Evolutionary conservation across 2,888 invertebrate genomes (phyloP), one percentile per base, ranked within the genome.

Genomic region (Pelosia muscerda): DNA sequence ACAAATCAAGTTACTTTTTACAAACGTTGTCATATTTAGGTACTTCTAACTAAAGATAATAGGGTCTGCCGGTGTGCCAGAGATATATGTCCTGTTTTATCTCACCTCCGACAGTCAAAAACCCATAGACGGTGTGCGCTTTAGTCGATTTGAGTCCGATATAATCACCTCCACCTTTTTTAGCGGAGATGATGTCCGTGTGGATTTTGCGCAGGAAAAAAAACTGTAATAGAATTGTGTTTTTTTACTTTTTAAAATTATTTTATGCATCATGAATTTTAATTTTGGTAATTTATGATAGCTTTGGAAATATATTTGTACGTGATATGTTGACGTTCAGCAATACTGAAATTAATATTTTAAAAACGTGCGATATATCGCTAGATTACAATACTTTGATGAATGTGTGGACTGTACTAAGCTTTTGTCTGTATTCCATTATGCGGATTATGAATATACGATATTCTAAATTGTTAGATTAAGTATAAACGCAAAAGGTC

Each of bases 171-270:
- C n/a, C n/a, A n/a, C n/a, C n/a, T n/a, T n/a, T n/a, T n/a, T n/a
- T n/a, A n/a, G n/a, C n/a, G n/a, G n/a, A n/a, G n/a, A n/a, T n/a
- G n/a, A n/a, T n/a, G n/a, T n/a, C n/a, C n/a, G n/a, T n/a, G n/a
- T n/a, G n/a, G n/a, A n/a, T n/a, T n/a, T n/a, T n/a, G n/a, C n/a
- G n/a, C n/a, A n/a, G n/a, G n/a, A n/a, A n/a, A n/a, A n/a, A n/a
- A n/a, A n/a, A n/a, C n/a, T n/a, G 26, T 71, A 65, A 79, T 79
- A 71, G 73, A 56, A 60, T 66, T 69, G 63, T 57, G 57, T 64
- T 63, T 55, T 73, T 64, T 42, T 60, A 28, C 13, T 15, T 63
- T 68, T 68, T 63, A 59, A 58, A 59, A 63, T 38, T 61, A 65
- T 57, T 56, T 56, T 42, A 26, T 49, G n/a, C n/a, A 49, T 42